phyloP scores from a whole-genome alignment of 1,140 invertebrate genomes.

The Drosophila setifemur region DNA sequence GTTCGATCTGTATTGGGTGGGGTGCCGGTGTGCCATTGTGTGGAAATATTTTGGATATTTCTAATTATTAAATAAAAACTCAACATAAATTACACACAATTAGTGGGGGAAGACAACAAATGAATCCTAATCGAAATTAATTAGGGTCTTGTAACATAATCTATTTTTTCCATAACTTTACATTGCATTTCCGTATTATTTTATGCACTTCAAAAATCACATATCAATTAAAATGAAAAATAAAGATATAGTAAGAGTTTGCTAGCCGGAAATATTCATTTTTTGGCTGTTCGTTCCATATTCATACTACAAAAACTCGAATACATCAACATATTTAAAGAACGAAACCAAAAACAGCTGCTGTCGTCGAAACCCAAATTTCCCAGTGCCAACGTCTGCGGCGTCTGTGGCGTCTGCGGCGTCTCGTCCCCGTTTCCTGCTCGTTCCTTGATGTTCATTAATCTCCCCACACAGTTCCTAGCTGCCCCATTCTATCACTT shows the following conservation, averaged over 20 bases:
- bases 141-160: slow-evolving; percentile 10
- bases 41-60: slow-evolving; percentile 36
- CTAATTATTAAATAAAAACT: slow-evolving; percentile 70
- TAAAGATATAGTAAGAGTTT: slow-evolving; percentile 40
- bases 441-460: background rate
- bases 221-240: slow-evolving; percentile 62
- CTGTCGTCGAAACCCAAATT: slow-evolving; percentile 59
- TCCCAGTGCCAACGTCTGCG: slow-evolving; percentile 39
- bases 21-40: slow-evolving; percentile 25
- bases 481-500: slow-evolving; percentile 30
- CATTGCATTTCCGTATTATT: slow-evolving; percentile 24
- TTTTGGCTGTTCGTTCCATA: background rate
- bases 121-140: slow-evolving; percentile 33
- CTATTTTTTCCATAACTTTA: slow-evolving; percentile 26
- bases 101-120: slow-evolving; percentile 71
- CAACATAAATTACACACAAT: slow-evolving; percentile 73
- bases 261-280: background rate
- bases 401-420: background rate
- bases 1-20: background rate
- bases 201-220: slow-evolving; percentile 62
- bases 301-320: slow-evolving; percentile 40
- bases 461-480: background rate
- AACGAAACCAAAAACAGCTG: slow-evolving; percentile 39
- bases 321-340: slow-evolving; percentile 24
- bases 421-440: background rate